Base-by-base conservation (phyloP, 2,888 invertebrate species). In the Drosophila emarginata region DNA sequence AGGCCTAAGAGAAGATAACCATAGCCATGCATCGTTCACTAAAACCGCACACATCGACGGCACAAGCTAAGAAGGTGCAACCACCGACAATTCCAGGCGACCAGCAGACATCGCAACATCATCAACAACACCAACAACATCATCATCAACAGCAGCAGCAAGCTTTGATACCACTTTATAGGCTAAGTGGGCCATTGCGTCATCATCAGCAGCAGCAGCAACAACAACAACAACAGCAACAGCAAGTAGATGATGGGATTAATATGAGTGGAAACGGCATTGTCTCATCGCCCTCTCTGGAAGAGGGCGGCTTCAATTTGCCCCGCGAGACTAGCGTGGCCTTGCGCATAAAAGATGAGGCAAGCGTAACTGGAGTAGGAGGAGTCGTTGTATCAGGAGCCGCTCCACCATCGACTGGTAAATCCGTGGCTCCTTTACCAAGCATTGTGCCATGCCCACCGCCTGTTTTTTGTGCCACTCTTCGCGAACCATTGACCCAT, bases 61-160 rank as follows among this genome's bases (percentile, higher is more conserved):
- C 96, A 92, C 96, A 96, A 93, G 96, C 96, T 90, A 97, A 97
- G 93, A 96, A 97, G 93, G 97, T 97, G 91, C 95, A 97, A 85
- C 97, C 97, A 87, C 97, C 97, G 52, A 96, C 96, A 61, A 96
- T 97, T 79, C 96, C 97, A 57, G 89, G 97, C 50, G 94, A 96
- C 68, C 96, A 96, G 92, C 74, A 40, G 45, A 76, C 57, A 61
- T 64, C 72, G 32, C n/a, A 15, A 7, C 2, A 51, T 18, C 61
- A 72, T 18, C 61, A 72, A 21, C 79, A n/a, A n/a, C n/a, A n/a
- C n/a, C n/a, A n/a, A n/a, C n/a, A n/a, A n/a, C n/a, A 74, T 51
- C 78, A 79, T 69, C 79, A 39, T 15, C 90, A 89, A 72, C 86
- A 74, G 11, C 85, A 89, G 15, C 90, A 89, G 15, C 90, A 89